Evolutionary conservation across 1,140 invertebrate species (phyloP), one percentile per base, ranked within the genome.

Genomic region (Heliconius hermathena): DNA sequence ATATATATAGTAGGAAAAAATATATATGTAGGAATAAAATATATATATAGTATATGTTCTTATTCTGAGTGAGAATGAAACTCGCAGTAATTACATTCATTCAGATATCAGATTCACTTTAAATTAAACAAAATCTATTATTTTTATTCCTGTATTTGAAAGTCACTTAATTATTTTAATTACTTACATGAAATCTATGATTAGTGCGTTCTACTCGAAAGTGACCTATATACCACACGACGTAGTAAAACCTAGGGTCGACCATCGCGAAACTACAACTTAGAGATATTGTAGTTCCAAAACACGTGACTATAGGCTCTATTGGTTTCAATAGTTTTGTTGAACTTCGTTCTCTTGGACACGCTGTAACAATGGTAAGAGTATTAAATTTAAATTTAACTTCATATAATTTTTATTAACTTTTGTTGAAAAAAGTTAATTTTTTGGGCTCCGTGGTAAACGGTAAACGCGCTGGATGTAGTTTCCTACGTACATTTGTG

Each of bases 191-290:
- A 78, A 86, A 87, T 41, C 77, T 78, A 41, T 82, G 80, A 78
- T 87, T 86, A 26, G 79, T 84, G 1, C 85, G 75, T 72, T 88
- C 84, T 8, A 88, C 80, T 77, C 81, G 85, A 74, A 81, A 84
- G 76, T 81, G 77, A 6, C 86, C 86, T 29, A 87, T 72, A n/a
- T 83, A 80, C 86, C 86, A 87, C 20, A 83, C 81, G 1, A 83
- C 84, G 54, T 71, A 84, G 46, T 82, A 85, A 74, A 82, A 85
- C 36, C 73, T 73, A 13, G 79, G 22, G 71, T 86, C 85, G 6
- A 77, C 38, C 22, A 84, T 20, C 46, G 78, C 77, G 52, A 88
- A 88, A 73, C 60, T 74, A 71, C 83, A 86, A 13, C 26, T 78
- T 20, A 84, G 81, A 8, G 73, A 33, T 41, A 87, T 41, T 11